These are phyloP conservation scores for Umimayanthus chanpuru DNA, from an alignment of 92 coral and sea anemone genomes.

Conservation along the genomic window DNA sequence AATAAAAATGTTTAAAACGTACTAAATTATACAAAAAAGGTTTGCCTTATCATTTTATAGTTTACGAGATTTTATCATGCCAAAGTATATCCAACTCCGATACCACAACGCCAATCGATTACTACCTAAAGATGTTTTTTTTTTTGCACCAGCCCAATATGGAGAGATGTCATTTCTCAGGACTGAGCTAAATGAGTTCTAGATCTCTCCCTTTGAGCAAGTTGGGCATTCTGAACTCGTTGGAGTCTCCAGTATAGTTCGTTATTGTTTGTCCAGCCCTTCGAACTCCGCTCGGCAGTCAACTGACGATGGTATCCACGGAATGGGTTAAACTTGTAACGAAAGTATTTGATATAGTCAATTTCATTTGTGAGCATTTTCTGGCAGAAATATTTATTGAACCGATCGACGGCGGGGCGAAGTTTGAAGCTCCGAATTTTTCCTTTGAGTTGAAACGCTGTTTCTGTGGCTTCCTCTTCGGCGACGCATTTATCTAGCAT, in stretches of 20 bases:
- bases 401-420: conserved; percentile 68
- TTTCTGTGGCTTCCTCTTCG: conserved; percentile 71
- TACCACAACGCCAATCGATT: too few species aligned
- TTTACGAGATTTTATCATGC: too few species aligned
- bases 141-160: too few species aligned
- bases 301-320: conserved; percentile 76
- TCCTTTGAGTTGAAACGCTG: conserved; percentile 64
- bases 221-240: neutral
- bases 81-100: too few species aligned
- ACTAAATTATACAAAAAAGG: too few species aligned
- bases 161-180: too few species aligned
- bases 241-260: conserved; percentile 37
- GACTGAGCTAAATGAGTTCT: neutral
- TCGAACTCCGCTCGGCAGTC: conserved; percentile 17
- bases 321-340: conserved; percentile 73
- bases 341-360: conserved; percentile 83
- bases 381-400: conserved; percentile 84
- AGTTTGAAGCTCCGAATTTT: conserved; percentile 69
- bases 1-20: too few species aligned
- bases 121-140: too few species aligned
- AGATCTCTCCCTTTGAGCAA: neutral
- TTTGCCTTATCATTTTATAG: too few species aligned
- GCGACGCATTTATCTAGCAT: conserved; percentile 78
- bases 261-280: neutral
- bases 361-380: conserved; percentile 91